These are phyloP conservation scores for Trichosurus vulpecula DNA, from an alignment of 2,797 vertebrate genomes.

Conservation along the genomic window DNA sequence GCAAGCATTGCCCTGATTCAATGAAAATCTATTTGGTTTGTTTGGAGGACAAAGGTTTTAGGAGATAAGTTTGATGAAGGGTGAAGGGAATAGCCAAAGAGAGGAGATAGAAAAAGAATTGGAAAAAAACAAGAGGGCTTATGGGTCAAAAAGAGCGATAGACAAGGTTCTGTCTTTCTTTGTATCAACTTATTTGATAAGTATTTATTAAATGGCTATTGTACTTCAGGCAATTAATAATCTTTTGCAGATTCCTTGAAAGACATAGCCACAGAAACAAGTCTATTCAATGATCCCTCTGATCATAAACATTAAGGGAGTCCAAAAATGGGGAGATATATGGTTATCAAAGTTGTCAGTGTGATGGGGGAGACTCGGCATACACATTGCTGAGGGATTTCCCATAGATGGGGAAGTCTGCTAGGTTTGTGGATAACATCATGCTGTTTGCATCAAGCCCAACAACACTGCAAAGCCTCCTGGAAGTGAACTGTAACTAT, in stretches of 20 bases:
- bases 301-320: neutral
- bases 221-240: neutral
- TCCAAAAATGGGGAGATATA: neutral
- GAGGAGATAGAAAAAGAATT: neutral
- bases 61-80: neutral
- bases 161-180: neutral
- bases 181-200: neutral
- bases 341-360: neutral
- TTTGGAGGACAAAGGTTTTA: no score
- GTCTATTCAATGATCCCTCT: neutral
- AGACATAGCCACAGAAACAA: no score
- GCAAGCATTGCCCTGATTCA: no score
- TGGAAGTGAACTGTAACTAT: no score
- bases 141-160: neutral
- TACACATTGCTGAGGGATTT: no score
- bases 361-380: neutral
- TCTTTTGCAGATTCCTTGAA: neutral
- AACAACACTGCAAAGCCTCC: no score
- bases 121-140: neutral
- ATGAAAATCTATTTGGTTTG: no score
- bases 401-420: no score
- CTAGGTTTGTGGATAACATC: no score
- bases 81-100: neutral
- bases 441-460: no score
- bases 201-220: neutral